Base-by-base conservation (phyloP, 35 echinoderm and acorn worm genomes). In the Ophioderma brevispina region DNA sequence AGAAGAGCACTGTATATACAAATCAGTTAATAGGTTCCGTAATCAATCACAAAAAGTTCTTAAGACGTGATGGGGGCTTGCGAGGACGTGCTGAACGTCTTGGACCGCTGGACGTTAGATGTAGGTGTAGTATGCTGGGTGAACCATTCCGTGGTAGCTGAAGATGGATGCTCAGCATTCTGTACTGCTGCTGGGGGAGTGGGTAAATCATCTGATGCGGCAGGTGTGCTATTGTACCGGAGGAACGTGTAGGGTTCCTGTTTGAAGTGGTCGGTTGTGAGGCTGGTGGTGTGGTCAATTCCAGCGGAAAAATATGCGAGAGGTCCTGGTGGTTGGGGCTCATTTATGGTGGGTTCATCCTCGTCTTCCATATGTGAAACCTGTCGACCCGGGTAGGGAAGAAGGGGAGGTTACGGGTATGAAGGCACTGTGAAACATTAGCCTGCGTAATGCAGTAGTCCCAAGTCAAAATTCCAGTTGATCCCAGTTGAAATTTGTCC, bases 391-490 rank as follows among this genome's bases (percentile, higher is more conserved):
- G n/a, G n/a, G n/a, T n/a, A n/a, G n/a, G n/a, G n/a, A n/a, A n/a
- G n/a, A n/a, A n/a, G n/a, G n/a, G n/a, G n/a, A n/a, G n/a, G n/a
- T n/a, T n/a, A n/a, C n/a, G n/a, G n/a, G n/a, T n/a, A 52, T 52
- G 46, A 52, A 52, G 80, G 42, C 8, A 82, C 80, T 35, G 40
- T 89, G 49, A 81, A 91, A 36, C 89, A 91, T 46, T 91, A 52
- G 14, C 21, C 41, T 39, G 40, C n/a, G n/a, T n/a, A n/a, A n/a
- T n/a, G n/a, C n/a, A n/a, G n/a, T n/a, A n/a, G n/a, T n/a, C n/a
- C n/a, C n/a, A n/a, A n/a, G n/a, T n/a, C n/a, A n/a, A n/a, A n/a
- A n/a, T n/a, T n/a, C n/a, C n/a, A n/a, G n/a, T n/a, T n/a, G n/a
- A n/a, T n/a, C n/a, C n/a, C n/a, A n/a, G n/a, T n/a, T n/a, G n/a